phyloP scores from a whole-genome alignment of 2,113 vertebrate genomes.

The Saimiri boliviensis region DNA sequence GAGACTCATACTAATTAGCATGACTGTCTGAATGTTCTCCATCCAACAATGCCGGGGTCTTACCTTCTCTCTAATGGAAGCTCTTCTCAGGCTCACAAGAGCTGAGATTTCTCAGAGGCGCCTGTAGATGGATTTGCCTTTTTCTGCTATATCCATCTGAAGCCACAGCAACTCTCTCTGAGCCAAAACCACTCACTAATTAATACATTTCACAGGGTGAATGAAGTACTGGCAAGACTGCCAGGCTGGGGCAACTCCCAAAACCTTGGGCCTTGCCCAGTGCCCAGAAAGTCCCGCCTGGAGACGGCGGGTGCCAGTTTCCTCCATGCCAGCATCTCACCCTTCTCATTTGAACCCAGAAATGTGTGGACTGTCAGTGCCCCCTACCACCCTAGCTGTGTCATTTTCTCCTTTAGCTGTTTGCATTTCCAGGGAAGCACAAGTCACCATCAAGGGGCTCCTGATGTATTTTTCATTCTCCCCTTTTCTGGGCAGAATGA shows the following conservation, averaged over 20 bases:
- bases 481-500: constrained; percentile 29
- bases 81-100: background rate
- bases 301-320: background rate
- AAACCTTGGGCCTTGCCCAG: constrained; percentile 31
- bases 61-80: background rate
- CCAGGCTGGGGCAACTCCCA: constrained; percentile 53
- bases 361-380: background rate
- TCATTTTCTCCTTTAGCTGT: constrained; percentile 5
- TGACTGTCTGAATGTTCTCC: background rate
- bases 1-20: background rate
- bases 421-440: background rate
- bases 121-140: background rate
- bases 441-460: background rate
- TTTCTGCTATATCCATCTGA: constrained; percentile 49
- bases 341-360: constrained; percentile 1
- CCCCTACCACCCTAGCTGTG: background rate
- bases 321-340: background rate
- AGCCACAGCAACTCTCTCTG: constrained; percentile 49
- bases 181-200: constrained; percentile 67
- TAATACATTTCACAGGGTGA: constrained; percentile 62
- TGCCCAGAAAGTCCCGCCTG: constrained; percentile 59
- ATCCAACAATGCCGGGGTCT: background rate
- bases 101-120: background rate
- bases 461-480: constrained; percentile 17
- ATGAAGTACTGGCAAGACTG: background rate